phyloP scores from a whole-genome alignment of 2,797 vertebrate genomes.

The Triplophysa bombifrons region DNA sequence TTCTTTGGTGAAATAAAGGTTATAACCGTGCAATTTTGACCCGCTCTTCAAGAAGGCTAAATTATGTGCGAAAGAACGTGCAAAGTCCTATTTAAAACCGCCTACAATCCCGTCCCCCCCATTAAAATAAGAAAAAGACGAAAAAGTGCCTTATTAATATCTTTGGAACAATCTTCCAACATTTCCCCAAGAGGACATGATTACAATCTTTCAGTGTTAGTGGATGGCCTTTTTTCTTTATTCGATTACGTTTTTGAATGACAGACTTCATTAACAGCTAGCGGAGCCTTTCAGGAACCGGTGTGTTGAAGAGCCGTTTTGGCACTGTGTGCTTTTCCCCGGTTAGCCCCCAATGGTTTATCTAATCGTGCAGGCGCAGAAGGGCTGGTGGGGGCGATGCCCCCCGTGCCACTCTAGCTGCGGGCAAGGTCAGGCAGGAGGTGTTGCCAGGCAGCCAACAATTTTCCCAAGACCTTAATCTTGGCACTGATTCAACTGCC shows the following conservation, averaged over 20 bases:
- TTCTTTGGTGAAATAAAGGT: conserved; percentile 13
- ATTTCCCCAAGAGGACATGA: conserved; percentile 36
- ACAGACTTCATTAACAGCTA: conserved; percentile 54
- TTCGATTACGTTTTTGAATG: conserved; percentile 37
- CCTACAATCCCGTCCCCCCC: not conserved
- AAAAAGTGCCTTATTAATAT: conserved; percentile 25
- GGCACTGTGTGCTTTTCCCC: conserved; percentile 60
- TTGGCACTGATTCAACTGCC: conserved; percentile 50
- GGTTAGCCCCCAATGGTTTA: conserved; percentile 73
- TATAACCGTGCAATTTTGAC: not conserved
- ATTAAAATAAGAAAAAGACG: not conserved
- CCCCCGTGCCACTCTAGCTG: conserved; percentile 68
- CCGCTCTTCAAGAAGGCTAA: not conserved
- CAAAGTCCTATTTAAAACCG: not conserved
- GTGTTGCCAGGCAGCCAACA: conserved; percentile 62
- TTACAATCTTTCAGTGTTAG: conserved; percentile 51
- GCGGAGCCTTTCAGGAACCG: conserved; percentile 21
- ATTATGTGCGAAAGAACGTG: not conserved
- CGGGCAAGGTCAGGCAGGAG: conserved; percentile 76
- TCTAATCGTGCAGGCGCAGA: conserved; percentile 77
- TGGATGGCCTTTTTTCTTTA: conserved; percentile 38
- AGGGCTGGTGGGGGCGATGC: conserved; percentile 69
- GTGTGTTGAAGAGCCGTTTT: conserved; percentile 54
- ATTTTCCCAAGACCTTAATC: conserved; percentile 67
- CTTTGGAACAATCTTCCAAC: conserved; percentile 32